Evolutionary conservation across 2,797 vertebrate genomes (phyloP).

Genomic region (Cichlasoma orientale): DNA sequence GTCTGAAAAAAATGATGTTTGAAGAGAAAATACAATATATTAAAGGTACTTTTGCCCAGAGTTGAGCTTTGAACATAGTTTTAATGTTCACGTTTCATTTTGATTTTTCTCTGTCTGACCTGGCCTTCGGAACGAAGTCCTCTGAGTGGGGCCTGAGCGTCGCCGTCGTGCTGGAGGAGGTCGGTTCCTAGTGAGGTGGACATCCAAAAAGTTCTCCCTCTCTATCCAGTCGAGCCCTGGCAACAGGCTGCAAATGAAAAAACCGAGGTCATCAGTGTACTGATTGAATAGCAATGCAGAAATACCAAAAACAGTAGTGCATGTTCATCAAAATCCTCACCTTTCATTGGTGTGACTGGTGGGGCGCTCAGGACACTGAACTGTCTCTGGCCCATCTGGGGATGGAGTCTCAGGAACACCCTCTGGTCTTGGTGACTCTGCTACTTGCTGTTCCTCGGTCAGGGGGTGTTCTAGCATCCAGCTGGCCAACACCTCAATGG

Average conservation of each 20-base stretch:
- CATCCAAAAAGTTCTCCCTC: slow-evolving; percentile 85
- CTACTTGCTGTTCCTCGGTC: slow-evolving; percentile 76
- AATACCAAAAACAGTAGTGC: neutral
- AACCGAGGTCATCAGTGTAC: neutral
- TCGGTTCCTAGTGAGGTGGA: slow-evolving; percentile 85
- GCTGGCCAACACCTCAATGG: slow-evolving; percentile 84
- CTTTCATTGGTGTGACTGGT: slow-evolving; percentile 80
- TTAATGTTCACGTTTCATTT: neutral
- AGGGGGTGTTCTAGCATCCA: slow-evolving; percentile 88
- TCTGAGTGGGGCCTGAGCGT: slow-evolving; percentile 79
- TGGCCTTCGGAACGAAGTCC: slow-evolving; percentile 81
- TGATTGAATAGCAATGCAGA: neutral
- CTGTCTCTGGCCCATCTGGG: slow-evolving; percentile 83
- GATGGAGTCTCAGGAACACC: slow-evolving; percentile 74
- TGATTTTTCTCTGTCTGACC: slow-evolving; percentile 61
- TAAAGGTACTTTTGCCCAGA: neutral
- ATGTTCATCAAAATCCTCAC: slow-evolving; percentile 45
- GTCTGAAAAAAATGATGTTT: slow-evolving; percentile 61
- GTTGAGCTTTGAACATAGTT: neutral
- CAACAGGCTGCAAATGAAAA: slow-evolving; percentile 70
- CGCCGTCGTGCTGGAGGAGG: slow-evolving; percentile 83
- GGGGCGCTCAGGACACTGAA: slow-evolving; percentile 82
- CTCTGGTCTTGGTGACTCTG: slow-evolving; percentile 55
- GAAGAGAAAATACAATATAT: slow-evolving; percentile 3
- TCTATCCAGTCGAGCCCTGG: slow-evolving; percentile 85